Evolutionary conservation across 1,140 invertebrate genomes (phyloP).

Genomic region (Brachionus asplanchnoidis): DNA sequence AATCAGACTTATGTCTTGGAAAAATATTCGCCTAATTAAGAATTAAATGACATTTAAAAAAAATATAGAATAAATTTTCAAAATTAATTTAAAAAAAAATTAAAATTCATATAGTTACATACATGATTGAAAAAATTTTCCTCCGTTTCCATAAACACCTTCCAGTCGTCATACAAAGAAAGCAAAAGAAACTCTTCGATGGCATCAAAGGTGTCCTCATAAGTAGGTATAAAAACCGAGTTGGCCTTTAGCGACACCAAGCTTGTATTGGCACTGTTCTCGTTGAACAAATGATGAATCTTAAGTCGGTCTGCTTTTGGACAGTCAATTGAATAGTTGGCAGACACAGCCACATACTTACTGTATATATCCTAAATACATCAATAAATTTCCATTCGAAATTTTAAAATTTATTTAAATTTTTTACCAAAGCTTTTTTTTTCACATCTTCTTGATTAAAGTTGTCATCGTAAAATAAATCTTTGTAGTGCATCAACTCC

Average conservation of each 20-base stretch:
- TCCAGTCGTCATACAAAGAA: slow-evolving; percentile 27
- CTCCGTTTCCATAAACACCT: slow-evolving; percentile 23
- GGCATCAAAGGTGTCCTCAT: slow-evolving; percentile 24
- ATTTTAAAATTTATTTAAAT: background rate
- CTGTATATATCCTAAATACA: slow-evolving; percentile 12
- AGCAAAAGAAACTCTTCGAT: slow-evolving; percentile 19
- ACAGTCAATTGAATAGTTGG: slow-evolving; percentile 23
- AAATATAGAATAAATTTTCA: background rate
- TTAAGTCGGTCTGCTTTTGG: background rate
- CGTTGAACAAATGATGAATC: slow-evolving; percentile 30
- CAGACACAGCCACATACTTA: slow-evolving; percentile 22
- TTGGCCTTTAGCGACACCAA: slow-evolving; percentile 6
- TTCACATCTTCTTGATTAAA: slow-evolving; percentile 39
- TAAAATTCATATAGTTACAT: background rate
- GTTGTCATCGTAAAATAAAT: slow-evolving; percentile 35
- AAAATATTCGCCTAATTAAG: too few relatives aligned
- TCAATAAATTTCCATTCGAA: background rate
- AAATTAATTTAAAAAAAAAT: background rate
- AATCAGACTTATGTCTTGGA: too few relatives aligned
- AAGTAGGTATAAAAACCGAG: background rate
- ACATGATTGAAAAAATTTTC: slow-evolving; percentile 31
- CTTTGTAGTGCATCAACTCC: slow-evolving; percentile 25
- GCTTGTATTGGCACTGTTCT: background rate
- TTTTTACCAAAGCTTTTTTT: slow-evolving; percentile 20
- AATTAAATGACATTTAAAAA: too few relatives aligned